These are phyloP conservation scores for Drosophila phalerata DNA, from an alignment of 2,888 invertebrate species.

Conservation along the genomic window DNA sequence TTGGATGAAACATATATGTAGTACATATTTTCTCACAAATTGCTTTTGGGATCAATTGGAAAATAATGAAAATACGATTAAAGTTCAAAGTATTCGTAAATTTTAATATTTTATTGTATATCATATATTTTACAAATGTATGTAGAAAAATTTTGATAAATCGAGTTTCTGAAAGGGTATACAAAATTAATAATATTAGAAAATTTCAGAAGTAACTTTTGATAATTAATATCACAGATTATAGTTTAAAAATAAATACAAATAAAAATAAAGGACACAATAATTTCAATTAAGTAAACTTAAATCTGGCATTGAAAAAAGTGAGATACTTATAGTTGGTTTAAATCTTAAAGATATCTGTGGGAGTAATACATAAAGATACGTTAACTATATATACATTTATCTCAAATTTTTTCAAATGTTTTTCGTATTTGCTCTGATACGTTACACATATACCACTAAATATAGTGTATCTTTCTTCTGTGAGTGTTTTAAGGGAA, in stretches of 20 bases:
- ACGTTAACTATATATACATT: neutral
- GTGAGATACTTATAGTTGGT: no score
- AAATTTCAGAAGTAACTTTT: neutral
- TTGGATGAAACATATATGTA: neutral
- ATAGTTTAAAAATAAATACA: no score
- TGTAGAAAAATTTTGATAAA: neutral
- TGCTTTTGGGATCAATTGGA: neutral
- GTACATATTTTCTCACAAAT: neutral
- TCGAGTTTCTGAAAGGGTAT: neutral
- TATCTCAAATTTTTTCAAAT: neutral
- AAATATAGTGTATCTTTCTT: slow-evolving; percentile 4
- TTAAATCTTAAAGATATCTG: no score
- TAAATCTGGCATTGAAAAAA: no score
- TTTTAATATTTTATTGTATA: neutral
- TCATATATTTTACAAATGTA: neutral
- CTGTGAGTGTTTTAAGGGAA: slow-evolving; percentile 10
- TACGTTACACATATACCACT: neutral
- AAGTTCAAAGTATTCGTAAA: neutral
- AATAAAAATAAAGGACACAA: no score
- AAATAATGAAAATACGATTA: neutral
- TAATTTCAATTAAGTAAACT: no score
- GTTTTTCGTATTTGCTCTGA: neutral
- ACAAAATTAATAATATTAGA: neutral
- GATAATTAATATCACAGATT: no score
- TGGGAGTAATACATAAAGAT: neutral